Percentiles rank a stretch among this genome's conserved stretches.
phyloP scores from a whole-genome alignment of 2,797 vertebrate genomes.

The Pangasius krempfi region DNA sequence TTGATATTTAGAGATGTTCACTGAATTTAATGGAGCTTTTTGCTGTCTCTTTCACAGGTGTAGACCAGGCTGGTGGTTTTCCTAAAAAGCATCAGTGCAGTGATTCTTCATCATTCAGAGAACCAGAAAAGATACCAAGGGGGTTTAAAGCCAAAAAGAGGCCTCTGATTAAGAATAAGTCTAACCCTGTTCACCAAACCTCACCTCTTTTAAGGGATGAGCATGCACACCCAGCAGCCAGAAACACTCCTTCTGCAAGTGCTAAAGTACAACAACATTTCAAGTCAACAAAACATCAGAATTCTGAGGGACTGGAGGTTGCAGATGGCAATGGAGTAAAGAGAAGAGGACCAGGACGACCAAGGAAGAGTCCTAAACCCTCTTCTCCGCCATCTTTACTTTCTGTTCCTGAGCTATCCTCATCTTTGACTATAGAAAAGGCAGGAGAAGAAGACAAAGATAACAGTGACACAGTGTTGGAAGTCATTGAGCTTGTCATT shows the following conservation, averaged over 20 bases:
- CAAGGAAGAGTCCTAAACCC: slow-evolving; percentile 81
- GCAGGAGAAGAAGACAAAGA: slow-evolving; percentile 39
- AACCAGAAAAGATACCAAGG: slow-evolving; percentile 9
- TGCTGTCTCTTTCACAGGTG: slow-evolving; percentile 17
- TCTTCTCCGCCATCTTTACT: slow-evolving; percentile 66
- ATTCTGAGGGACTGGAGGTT: slow-evolving; percentile 77
- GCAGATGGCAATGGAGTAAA: slow-evolving; percentile 83
- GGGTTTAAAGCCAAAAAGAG: slow-evolving; percentile 33
- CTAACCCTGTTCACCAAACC: neutral
- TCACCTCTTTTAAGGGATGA: slow-evolving; percentile 48
- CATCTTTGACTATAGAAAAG: slow-evolving; percentile 51
- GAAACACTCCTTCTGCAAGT: slow-evolving; percentile 69
- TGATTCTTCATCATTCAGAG: slow-evolving; percentile 16
- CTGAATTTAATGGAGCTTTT: neutral
- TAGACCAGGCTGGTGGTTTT: neutral
- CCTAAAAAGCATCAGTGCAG: slow-evolving; percentile 23
- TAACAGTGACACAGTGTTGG: slow-evolving; percentile 22
- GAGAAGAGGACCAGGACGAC: slow-evolving; percentile 89
- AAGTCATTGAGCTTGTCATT: slow-evolving; percentile 34
- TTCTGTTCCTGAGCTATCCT: slow-evolving; percentile 52
- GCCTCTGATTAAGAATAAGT: slow-evolving; percentile 29
- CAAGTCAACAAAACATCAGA: slow-evolving; percentile 83
- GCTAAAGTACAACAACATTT: slow-evolving; percentile 83
- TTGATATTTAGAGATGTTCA: neutral
- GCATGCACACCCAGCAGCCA: neutral